phyloP scores from a whole-genome alignment of 2,797 vertebrate genomes.

The Lithobates pipiens region DNA sequence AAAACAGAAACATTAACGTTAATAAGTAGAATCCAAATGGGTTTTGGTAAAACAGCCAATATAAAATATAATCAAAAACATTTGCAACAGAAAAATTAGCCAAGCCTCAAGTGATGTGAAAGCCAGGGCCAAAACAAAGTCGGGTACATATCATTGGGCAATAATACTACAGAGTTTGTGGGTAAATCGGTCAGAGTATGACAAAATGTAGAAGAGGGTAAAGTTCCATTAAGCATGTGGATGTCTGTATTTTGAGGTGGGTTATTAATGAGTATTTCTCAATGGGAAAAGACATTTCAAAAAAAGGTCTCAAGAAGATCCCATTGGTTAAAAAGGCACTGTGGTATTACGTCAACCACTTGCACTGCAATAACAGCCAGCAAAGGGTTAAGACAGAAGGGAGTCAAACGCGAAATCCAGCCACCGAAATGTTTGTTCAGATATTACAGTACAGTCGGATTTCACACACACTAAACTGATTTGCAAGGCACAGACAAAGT shows the following conservation, averaged over 20 bases:
- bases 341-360: too few species aligned
- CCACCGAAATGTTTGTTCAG: neutral
- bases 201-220: too few species aligned
- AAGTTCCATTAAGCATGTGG: too few species aligned
- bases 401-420: neutral
- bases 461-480: neutral
- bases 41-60: neutral
- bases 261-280: too few species aligned
- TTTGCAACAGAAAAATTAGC: neutral
- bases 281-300: too few species aligned
- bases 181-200: too few species aligned
- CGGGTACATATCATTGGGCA: too few species aligned
- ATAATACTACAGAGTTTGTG: neutral
- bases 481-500: neutral
- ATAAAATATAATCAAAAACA: neutral
- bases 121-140: neutral
- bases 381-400: neutral
- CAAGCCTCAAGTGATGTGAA: neutral
- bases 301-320: too few species aligned
- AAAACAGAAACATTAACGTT: neutral
- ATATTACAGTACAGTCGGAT: neutral
- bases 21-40: neutral
- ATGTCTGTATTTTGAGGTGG: too few species aligned
- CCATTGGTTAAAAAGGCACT: neutral
- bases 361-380: too few species aligned